Evolutionary conservation across 2,113 vertebrate genomes (phyloP).

Genomic region (Hymenochirus boettgeri): DNA sequence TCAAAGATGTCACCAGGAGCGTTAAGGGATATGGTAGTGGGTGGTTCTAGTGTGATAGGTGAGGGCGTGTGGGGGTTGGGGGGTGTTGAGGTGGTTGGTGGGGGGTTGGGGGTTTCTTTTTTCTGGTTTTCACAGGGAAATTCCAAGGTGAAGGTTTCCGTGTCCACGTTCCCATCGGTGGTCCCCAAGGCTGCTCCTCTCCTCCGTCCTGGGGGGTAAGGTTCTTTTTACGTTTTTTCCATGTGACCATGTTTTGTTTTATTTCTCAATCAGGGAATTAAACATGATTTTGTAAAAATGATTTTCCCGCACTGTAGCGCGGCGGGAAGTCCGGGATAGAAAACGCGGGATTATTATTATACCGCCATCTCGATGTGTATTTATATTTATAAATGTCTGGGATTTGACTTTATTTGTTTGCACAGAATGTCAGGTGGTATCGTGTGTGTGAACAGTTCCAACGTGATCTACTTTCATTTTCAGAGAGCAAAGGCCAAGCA

Average conservation of each 20-base stretch:
- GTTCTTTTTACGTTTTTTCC: not conserved
- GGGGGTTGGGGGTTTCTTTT: too few species aligned
- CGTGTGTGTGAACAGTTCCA: not conserved
- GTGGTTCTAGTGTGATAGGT: too few species aligned
- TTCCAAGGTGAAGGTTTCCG: conserved; percentile 3
- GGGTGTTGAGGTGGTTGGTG: too few species aligned
- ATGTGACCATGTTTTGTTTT: not conserved
- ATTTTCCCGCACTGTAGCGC: too few species aligned
- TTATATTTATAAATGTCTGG: not conserved
- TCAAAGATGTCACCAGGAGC: too few species aligned
- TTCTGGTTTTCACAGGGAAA: too few species aligned
- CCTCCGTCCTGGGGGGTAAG: conserved; percentile 10
- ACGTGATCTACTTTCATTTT: conserved; percentile 28
- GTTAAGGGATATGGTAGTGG: too few species aligned
- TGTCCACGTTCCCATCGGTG: not conserved
- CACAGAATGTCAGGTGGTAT: not conserved
- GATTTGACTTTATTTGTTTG: not conserved
- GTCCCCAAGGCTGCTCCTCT: not conserved
- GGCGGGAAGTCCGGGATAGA: too few species aligned
- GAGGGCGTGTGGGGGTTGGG: too few species aligned
- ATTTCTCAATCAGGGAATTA: not conserved
- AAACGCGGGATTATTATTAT: too few species aligned
- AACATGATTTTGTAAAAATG: not conserved
- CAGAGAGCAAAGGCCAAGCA: not conserved
- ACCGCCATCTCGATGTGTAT: not conserved